Evolutionary conservation across 64 coral and sea anemone genomes (phyloP).

Genomic region (Dendronephthya gigantea): DNA sequence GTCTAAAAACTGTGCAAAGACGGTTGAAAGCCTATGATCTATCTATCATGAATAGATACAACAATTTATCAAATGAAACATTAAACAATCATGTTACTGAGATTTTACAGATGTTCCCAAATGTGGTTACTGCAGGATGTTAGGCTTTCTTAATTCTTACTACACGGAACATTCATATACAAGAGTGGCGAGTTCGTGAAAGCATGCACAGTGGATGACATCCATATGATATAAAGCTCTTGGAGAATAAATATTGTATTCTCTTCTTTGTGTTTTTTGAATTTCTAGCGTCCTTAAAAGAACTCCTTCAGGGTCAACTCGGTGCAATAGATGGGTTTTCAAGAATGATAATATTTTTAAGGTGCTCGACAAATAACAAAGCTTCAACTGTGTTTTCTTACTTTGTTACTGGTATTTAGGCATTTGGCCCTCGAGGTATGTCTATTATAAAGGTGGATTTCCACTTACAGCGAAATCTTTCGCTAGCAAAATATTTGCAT

Average conservation of each 20-base stretch:
- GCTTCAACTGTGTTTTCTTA: too few relatives aligned
- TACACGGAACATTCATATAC: background rate
- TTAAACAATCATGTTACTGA: slow-evolving; percentile 30
- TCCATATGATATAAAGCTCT: too few relatives aligned
- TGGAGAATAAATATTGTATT: slow-evolving; percentile 8
- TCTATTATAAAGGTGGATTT: too few relatives aligned
- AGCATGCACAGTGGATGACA: slow-evolving; percentile 28
- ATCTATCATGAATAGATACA: slow-evolving; percentile 16
- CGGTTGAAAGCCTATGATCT: slow-evolving; percentile 12
- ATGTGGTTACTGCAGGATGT: slow-evolving; percentile 13
- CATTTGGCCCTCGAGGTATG: too few relatives aligned
- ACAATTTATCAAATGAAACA: slow-evolving; percentile 3
- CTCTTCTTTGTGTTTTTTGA: slow-evolving; percentile 22
- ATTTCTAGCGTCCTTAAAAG: slow-evolving; percentile 33
- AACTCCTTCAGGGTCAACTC: slow-evolving; percentile 16
- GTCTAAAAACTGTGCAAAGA: slow-evolving; percentile 22
- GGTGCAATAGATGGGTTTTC: too few relatives aligned
- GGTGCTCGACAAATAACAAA: too few relatives aligned
- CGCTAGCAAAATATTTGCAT: too few relatives aligned
- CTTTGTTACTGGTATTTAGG: too few relatives aligned
- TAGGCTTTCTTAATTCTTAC: slow-evolving; percentile 1
- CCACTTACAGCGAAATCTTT: too few relatives aligned
- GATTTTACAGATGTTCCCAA: slow-evolving; percentile 33
- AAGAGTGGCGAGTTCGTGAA: slow-evolving; percentile 5
- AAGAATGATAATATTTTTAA: too few relatives aligned